phyloP scores from a whole-genome alignment of 2,113 vertebrate genomes.

The Pandion haliaetus region DNA sequence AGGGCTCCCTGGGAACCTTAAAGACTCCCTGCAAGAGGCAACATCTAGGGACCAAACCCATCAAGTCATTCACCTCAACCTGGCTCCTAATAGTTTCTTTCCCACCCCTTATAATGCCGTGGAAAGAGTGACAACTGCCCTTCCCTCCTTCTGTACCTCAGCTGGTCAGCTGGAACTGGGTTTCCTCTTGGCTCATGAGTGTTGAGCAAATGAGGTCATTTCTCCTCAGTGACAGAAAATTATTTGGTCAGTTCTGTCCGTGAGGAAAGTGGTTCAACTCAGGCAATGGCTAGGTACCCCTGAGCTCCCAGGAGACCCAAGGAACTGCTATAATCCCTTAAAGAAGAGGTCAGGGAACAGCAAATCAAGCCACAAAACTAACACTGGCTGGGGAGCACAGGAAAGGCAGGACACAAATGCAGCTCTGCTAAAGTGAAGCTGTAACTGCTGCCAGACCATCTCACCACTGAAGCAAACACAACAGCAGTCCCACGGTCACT shows the following conservation, averaged over 20 bases:
- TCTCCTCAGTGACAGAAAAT: conserved; percentile 51
- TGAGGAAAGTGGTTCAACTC: conserved; percentile 7
- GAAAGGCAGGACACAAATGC: background rate
- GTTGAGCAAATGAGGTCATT: conserved; percentile 49
- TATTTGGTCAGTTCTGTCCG: background rate
- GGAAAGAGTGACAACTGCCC: background rate
- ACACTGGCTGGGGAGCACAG: background rate
- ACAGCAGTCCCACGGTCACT: background rate
- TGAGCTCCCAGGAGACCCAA: background rate
- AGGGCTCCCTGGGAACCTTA: background rate
- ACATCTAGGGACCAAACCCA: background rate
- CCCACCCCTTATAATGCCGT: background rate
- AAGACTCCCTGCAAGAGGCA: background rate
- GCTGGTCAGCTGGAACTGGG: conserved; percentile 39
- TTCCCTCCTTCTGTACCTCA: conserved; percentile 44
- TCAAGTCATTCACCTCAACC: background rate
- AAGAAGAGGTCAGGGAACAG: background rate
- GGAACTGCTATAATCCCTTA: background rate
- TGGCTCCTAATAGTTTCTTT: background rate
- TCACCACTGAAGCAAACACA: background rate
- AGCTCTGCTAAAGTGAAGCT: background rate
- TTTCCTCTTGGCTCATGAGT: conserved; percentile 31
- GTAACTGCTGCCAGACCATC: background rate
- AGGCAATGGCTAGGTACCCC: background rate
- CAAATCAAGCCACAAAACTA: background rate